Conservation (phyloP, 2,797 vertebrate genomes). For the Eidolon dupreanum region DNA sequence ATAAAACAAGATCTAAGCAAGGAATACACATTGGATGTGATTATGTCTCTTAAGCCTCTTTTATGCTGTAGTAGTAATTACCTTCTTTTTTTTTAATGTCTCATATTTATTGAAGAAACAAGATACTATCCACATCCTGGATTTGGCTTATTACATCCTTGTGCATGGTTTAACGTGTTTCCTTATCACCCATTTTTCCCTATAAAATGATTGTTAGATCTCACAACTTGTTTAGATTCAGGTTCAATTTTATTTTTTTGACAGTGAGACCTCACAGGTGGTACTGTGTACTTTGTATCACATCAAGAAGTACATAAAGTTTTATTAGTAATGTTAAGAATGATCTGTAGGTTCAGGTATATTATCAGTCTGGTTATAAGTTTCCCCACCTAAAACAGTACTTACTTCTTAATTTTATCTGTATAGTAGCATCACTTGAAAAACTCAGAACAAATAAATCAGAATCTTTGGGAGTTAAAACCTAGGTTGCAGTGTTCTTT, state of each 20-base stretch:
- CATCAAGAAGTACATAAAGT: neutral
- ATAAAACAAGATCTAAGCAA: neutral
- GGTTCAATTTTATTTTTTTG: neutral
- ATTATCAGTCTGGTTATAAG: neutral
- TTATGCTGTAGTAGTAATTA: neutral
- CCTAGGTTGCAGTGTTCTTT: neutral
- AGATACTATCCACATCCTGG: neutral
- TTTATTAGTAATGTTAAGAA: neutral
- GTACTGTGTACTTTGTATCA: neutral
- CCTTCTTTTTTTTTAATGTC: neutral
- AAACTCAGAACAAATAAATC: neutral
- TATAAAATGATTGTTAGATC: neutral
- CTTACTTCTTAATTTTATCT: neutral
- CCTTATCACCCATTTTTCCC: neutral
- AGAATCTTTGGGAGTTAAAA: neutral
- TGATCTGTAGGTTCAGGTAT: neutral
- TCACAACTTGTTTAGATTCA: neutral
- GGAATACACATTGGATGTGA: neutral
- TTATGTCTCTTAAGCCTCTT: neutral
- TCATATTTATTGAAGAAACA: neutral
- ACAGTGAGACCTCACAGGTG: neutral
- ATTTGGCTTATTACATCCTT: constrained; percentile 16
- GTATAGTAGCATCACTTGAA: neutral
- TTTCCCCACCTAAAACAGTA: neutral
- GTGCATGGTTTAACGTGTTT: neutral